Evolutionary conservation across 2,888 invertebrate genomes (phyloP).

Genomic region (Resseliella maxima): DNA sequence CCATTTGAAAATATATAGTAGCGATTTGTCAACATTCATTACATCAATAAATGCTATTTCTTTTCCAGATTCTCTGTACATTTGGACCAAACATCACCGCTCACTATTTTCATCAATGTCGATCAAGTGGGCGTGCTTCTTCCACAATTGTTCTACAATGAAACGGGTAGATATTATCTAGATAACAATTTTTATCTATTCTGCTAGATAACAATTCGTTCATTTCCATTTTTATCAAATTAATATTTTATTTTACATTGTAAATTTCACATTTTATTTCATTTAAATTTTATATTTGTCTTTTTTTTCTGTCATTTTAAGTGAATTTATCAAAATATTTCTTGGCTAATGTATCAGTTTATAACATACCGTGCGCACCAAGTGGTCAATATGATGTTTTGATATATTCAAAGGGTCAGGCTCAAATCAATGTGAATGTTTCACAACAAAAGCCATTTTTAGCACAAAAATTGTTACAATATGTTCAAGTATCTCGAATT

Average conservation of each 20-base stretch:
- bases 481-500: conserved; percentile 65
- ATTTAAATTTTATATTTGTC: background rate
- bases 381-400: conserved; percentile 66
- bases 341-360: conserved; percentile 61
- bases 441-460: conserved; percentile 65
- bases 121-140: background rate
- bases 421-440: conserved; percentile 65
- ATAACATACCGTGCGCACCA: conserved; percentile 66
- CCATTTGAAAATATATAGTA: conserved; percentile 11
- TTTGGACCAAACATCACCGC: conserved; percentile 23
- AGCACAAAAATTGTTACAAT: conserved; percentile 66
- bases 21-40: conserved; percentile 17
- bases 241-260: background rate
- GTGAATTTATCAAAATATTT: conserved; percentile 64
- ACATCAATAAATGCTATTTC: background rate
- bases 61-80: background rate
- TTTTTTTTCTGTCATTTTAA: conserved; percentile 59
- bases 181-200: background rate
- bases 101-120: background rate
- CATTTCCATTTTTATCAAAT: background rate
- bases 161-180: background rate
- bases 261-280: background rate
- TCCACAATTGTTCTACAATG: conserved; percentile 19
- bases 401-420: conserved; percentile 62
- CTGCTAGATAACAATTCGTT: too few relatives aligned